Conservation (phyloP, 53 echinoderm and acorn worm genomes). For the Patiria pectinifera region DNA sequence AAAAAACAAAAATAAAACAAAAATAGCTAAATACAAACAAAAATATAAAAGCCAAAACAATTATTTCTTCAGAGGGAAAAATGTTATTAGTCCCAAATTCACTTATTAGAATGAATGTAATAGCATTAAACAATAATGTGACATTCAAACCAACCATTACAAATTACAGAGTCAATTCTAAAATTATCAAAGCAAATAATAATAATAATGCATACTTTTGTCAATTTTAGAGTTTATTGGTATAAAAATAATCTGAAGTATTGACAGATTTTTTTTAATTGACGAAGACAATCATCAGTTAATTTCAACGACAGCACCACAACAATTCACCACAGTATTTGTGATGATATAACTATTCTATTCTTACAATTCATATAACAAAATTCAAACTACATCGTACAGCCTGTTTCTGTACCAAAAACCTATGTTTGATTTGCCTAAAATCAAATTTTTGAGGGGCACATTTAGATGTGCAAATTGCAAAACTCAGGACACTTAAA, state of each 20-base stretch:
- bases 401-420: not conserved
- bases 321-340: not conserved
- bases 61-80: not conserved
- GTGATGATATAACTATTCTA: not conserved
- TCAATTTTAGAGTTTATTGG: slow-evolving; percentile 40
- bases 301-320: not conserved
- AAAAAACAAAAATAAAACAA: too few species aligned
- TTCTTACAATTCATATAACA: not conserved
- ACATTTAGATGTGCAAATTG: too few species aligned
- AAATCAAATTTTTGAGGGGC: too few species aligned
- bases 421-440: not conserved
- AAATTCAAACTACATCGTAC: not conserved
- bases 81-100: not conserved
- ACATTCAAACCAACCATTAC: not conserved
- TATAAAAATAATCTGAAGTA: slow-evolving; percentile 62
- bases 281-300: not conserved
- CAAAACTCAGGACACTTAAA: too few species aligned
- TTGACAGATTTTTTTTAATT: not conserved
- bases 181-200: slow-evolving; percentile 40
- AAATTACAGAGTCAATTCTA: slow-evolving; percentile 30
- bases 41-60: not conserved
- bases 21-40: too few species aligned
- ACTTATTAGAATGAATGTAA: not conserved
- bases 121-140: not conserved
- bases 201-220: slow-evolving; percentile 35